A percentile compares a stretch with the other conserved stretches of the same genome.
phyloP scores from a whole-genome alignment of 2,888 invertebrate species.

The Sesamia inferens region DNA sequence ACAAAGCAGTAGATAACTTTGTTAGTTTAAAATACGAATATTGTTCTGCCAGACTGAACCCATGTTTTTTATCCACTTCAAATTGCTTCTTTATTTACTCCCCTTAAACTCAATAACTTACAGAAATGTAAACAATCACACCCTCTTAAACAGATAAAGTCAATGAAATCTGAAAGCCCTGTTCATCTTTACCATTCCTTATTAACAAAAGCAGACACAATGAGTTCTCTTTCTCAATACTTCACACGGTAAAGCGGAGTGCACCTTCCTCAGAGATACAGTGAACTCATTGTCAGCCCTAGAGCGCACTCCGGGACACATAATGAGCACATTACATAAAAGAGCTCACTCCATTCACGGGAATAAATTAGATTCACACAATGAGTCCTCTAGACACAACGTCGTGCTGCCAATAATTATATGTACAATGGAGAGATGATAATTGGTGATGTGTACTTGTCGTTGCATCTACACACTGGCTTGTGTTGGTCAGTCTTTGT shows the following conservation, averaged over 20 bases:
- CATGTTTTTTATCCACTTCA: background rate
- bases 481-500: conserved; percentile 37
- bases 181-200: background rate
- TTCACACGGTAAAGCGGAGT: conserved; percentile 11
- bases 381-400: conserved; percentile 64
- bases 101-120: background rate
- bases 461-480: conserved; percentile 14
- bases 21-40: background rate
- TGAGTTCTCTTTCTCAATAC: conserved; percentile 19
- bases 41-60: background rate
- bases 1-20: background rate
- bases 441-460: conserved; percentile 43
- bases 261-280: conserved; percentile 4
- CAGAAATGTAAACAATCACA: background rate
- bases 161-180: background rate
- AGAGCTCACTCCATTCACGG: conserved; percentile 80
- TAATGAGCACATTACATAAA: conserved; percentile 81
- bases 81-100: background rate
- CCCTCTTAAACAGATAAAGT: background rate
- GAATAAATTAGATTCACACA: conserved; percentile 80
- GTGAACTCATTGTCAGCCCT: conserved; percentile 68
- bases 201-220: conserved; percentile 8
- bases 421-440: conserved; percentile 59
- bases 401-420: conserved; percentile 61
- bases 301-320: conserved; percentile 66